Base-by-base conservation (phyloP, 2,888 invertebrate species). In the Drosophila nigritarsus region DNA sequence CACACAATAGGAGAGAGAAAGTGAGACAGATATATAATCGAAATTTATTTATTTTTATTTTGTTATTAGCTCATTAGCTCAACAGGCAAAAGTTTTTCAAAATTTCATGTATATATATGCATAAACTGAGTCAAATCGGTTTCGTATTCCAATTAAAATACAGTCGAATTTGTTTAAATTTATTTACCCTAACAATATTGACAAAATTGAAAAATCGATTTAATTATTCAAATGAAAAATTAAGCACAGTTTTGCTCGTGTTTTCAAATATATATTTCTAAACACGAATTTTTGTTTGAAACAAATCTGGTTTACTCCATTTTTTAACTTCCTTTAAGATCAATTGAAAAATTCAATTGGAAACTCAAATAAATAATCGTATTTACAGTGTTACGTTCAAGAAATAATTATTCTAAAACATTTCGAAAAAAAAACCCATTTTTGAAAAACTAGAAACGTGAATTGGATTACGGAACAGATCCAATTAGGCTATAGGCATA, bases 1-100 rank as follows among this genome's bases (percentile, higher is more conserved):
- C 45, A 15, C 20, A 45, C 24, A 24, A 13, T 45, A 45, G 45
- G 45, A 48, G 59, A 18, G 49, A 66, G 63, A 74, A 60, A 36
- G 38, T 20, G 49, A 69, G 27, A 51, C 40, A 56, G 49, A 20
- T 27, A 49, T 13, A 54, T 7, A 8, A 27, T 18, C 15, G 15
- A 48, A 27, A 11, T 40, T 9, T 34, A 32, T n/a, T n/a, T 20
- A 27, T 48, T 27, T 48, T 20, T 27, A 15, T 48, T 45, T 9
- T 30, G 8, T 30, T 15, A 20, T 49, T 18, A 29, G n/a, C 38
- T 38, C 8, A n/a, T n/a, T n/a, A n/a, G n/a, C n/a, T n/a, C n/a
- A n/a, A n/a, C n/a, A n/a, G n/a, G 18, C 20, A 20, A 42, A 38
- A 42, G 20, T 42, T 13, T 42, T 20, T 11, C 2, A 5, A 20